Conservation (phyloP, 1,140 invertebrate species). For the Mya arenaria region DNA sequence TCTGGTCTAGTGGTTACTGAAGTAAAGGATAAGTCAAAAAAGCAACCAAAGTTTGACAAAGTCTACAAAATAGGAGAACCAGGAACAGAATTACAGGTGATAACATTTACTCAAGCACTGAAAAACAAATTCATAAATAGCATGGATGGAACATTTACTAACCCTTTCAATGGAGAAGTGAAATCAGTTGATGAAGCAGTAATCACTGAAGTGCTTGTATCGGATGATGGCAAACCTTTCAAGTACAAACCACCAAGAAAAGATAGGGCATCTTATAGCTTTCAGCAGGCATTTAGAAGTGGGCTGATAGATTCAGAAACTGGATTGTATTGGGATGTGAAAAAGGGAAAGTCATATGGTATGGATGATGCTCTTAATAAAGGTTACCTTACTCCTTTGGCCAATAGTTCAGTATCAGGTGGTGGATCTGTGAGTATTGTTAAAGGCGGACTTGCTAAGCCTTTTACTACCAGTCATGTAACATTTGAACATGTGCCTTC, state of each 20-base stretch:
- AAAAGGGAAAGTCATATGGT: slow-evolving; percentile 88
- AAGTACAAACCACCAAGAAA: slow-evolving; percentile 65
- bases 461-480: slow-evolving; percentile 5
- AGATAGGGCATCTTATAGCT: slow-evolving; percentile 66
- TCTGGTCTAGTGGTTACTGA: slow-evolving; percentile 90
- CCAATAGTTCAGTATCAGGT: slow-evolving; percentile 51
- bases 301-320: slow-evolving; percentile 72
- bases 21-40: slow-evolving; percentile 37
- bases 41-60: slow-evolving; percentile 32
- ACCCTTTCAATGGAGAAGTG: slow-evolving; percentile 88
- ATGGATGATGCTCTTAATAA: slow-evolving; percentile 86
- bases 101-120: slow-evolving; percentile 92
- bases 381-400: slow-evolving; percentile 71
- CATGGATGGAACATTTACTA: slow-evolving; percentile 88
- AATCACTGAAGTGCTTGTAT: slow-evolving; percentile 88
- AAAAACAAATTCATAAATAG: slow-evolving; percentile 89
- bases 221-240: slow-evolving; percentile 85
- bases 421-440: slow-evolving; percentile 69
- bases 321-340: slow-evolving; percentile 87
- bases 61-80: slow-evolving; percentile 37
- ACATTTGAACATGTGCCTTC: background rate
- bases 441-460: slow-evolving; percentile 63
- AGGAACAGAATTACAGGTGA: slow-evolving; percentile 59
- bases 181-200: slow-evolving; percentile 89
- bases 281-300: slow-evolving; percentile 71